Evolutionary conservation across 1,140 invertebrate genomes (phyloP).

Genomic region (Aphelinus atriplicis): DNA sequence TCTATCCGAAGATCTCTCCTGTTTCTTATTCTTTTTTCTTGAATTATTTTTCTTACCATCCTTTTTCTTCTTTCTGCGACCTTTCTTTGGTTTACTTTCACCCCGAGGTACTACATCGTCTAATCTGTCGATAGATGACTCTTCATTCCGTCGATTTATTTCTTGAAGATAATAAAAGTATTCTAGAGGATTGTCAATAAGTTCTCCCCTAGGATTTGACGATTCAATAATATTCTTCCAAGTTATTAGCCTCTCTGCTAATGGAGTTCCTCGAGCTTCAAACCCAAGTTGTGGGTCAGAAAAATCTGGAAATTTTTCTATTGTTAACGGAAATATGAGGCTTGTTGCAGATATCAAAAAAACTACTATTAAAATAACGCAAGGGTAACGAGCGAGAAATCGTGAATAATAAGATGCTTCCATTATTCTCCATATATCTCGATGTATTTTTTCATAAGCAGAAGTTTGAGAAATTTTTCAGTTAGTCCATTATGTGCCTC

Average conservation of each 20-base stretch:
- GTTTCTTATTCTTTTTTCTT: slow-evolving; percentile 52
- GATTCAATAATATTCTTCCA: slow-evolving; percentile 86
- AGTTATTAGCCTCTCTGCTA: slow-evolving; percentile 80
- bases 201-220: slow-evolving; percentile 72
- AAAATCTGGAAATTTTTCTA: slow-evolving; percentile 78
- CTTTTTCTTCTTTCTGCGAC: slow-evolving; percentile 49
- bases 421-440: background rate
- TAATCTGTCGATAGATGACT: background rate
- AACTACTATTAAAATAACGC: slow-evolving; percentile 74
- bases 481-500: too few relatives aligned
- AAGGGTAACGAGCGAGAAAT: slow-evolving; percentile 80
- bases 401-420: slow-evolving; percentile 66
- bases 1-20: too few relatives aligned
- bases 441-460: too few relatives aligned
- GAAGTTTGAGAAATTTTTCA: too few relatives aligned
- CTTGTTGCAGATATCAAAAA: slow-evolving; percentile 75
- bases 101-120: background rate
- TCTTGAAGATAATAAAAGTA: slow-evolving; percentile 58
- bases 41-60: slow-evolving; percentile 56
- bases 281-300: slow-evolving; percentile 85
- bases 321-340: slow-evolving; percentile 76
- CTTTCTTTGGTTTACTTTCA: slow-evolving; percentile 13
- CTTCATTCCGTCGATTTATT: slow-evolving; percentile 46
- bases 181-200: slow-evolving; percentile 80
- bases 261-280: slow-evolving; percentile 85